Evolutionary conservation across 2,888 invertebrate species (phyloP).

Genomic region (Brachycybe producta): DNA sequence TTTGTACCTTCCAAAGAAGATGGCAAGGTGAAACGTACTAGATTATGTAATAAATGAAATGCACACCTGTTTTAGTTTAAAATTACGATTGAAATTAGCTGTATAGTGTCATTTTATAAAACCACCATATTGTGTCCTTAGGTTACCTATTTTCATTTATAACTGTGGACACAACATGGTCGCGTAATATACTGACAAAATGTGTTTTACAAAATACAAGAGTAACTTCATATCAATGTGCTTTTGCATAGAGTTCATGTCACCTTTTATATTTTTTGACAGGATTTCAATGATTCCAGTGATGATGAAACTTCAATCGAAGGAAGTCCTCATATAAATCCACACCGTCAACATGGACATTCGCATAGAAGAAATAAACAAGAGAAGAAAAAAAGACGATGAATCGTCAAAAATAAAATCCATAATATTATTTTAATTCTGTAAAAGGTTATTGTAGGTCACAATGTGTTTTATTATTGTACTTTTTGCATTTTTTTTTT

Average conservation of each 20-base stretch:
- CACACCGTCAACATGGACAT: constrained; percentile 16
- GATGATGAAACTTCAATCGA: constrained; percentile 20
- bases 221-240: too few relatives aligned
- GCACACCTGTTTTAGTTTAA: neutral
- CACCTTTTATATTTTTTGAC: too few relatives aligned
- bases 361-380: constrained; percentile 18
- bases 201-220: too few relatives aligned
- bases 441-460: too few relatives aligned
- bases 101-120: neutral
- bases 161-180: too few relatives aligned
- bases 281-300: constrained; percentile 19
- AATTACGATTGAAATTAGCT: too few relatives aligned
- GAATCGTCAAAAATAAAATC: neutral
- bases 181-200: too few relatives aligned
- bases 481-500: too few relatives aligned
- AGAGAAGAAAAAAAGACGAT: constrained; percentile 20
- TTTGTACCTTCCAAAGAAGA: constrained; percentile 54
- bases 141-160: neutral
- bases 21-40: constrained; percentile 27
- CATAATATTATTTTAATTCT: too few relatives aligned
- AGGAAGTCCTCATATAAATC: constrained; percentile 19
- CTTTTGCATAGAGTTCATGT: too few relatives aligned
- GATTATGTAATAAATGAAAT: neutral
- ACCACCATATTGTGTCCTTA: neutral
- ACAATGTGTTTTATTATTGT: too few relatives aligned